Base-by-base conservation (phyloP, 2,797 vertebrate species). In the Lutra lutra region DNA sequence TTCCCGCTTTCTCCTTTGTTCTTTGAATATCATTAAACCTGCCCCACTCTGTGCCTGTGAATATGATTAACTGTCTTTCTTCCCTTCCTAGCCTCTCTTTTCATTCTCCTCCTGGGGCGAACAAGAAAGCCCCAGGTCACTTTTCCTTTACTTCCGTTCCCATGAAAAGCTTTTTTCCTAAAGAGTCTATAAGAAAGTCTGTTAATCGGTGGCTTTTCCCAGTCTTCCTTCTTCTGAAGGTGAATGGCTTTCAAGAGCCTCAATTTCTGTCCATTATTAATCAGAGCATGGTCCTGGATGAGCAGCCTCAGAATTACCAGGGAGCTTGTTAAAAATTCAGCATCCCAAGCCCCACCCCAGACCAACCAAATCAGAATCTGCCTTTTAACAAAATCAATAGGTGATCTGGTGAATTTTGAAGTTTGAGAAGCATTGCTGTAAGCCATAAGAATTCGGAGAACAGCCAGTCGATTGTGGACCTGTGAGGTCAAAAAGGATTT, bases 121-220 rank as follows among this genome's bases (percentile, higher is more conserved):
- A 94, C 51, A 91, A 94, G 94, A 68, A 95, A 91, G 87, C 20
- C 40, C 85, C 35, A 25, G 43, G 25, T 29, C 0, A 1, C 12
- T 11, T 38, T 40, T 77, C 35, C 46, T 97, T 96, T 79, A 51
- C 73, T 72, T 93, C 85, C 12, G 12, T 85, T 90, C 35, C 85
- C 54, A 80, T 35, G 48, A 88, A 96, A n/a, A 58, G 46, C 15
- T 60, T 58, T 86, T 91, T 75, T 86, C 90, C 89, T 94, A 66
- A 62, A 93, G 29, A 75, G 58, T 83, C 60, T 35, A 43, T 40
- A 51, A 89, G 56, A 29, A 86, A 32, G 8, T 58, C 62, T 80
- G 13, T 32, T 89, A 35, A 62, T 2, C 2, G 7, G 78, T 18
- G 54, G 70, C 43, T 60, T 91, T 84, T 82, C 60, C 27, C 12